A percentile compares a stretch with the other conserved stretches of the same genome.
These are phyloP conservation scores for Amphipyra tragopoginis DNA, from an alignment of 2,888 invertebrate genomes.

Conservation along the genomic window DNA sequence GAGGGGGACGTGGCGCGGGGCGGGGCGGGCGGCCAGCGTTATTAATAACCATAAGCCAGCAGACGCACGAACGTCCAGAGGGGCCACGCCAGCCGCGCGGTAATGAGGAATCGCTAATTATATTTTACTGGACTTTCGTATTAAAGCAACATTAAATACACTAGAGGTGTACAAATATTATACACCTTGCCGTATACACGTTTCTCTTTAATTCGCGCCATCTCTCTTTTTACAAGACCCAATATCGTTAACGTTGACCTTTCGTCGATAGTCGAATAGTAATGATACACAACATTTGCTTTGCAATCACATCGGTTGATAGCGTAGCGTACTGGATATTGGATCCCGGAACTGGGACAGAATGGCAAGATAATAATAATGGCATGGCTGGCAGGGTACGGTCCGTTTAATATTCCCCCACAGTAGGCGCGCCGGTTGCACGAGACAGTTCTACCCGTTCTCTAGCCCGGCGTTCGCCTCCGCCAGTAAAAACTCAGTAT, in stretches of 20 bases:
- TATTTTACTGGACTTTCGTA: constrained; percentile 88
- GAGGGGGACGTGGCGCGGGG: constrained; percentile 71
- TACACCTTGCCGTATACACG: constrained; percentile 60
- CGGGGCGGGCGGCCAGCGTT: constrained; percentile 80
- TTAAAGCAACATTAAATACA: constrained; percentile 81
- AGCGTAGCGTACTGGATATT: constrained; percentile 60
- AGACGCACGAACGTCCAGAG: constrained; percentile 90
- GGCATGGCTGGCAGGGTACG: constrained; percentile 69
- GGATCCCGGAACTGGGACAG: constrained; percentile 67
- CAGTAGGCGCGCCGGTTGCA: constrained; percentile 82
- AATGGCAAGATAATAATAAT: constrained; percentile 80
- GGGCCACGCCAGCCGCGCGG: constrained; percentile 85
- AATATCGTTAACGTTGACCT: constrained; percentile 38
- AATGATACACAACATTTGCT: constrained; percentile 57
- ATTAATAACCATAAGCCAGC: constrained; percentile 90
- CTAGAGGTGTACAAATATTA: constrained; percentile 64
- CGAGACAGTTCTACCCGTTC: constrained; percentile 85
- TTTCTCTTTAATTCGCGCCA: constrained; percentile 23
- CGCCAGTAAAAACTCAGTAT: constrained; percentile 84
- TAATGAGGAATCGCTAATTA: constrained; percentile 90
- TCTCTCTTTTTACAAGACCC: constrained; percentile 17
- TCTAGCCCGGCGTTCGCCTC: constrained; percentile 72
- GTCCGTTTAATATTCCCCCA: constrained; percentile 86
- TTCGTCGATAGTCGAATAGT: constrained; percentile 38
- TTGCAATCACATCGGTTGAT: constrained; percentile 60